phyloP scores from a whole-genome alignment of 2,888 invertebrate species.

The Myopa testacea region DNA sequence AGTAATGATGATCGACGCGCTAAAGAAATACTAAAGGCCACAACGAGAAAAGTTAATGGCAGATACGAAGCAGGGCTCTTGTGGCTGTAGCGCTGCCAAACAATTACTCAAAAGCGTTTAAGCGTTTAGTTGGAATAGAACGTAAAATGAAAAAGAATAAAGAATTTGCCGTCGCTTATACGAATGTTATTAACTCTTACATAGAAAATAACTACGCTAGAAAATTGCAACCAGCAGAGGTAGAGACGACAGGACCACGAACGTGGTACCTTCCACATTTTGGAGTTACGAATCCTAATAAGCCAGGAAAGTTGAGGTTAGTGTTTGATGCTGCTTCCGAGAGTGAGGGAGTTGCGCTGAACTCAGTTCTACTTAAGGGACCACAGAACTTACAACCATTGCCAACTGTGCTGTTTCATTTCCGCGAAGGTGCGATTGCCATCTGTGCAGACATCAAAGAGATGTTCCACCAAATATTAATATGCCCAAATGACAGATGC shows the following conservation, averaged over 20 bases:
- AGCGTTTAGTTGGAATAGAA: conserved; percentile 38
- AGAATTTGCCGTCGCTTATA: conserved; percentile 32
- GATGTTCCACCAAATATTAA: conserved; percentile 46
- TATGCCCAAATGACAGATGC: conserved; percentile 45
- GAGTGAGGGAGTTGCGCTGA: background rate
- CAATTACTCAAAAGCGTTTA: conserved; percentile 40
- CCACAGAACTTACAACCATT: conserved; percentile 46
- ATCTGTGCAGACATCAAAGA: conserved; percentile 56
- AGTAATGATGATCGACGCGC: background rate
- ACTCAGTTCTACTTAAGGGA: background rate
- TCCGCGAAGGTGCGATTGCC: conserved; percentile 57
- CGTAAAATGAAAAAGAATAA: conserved; percentile 36
- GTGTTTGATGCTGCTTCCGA: background rate
- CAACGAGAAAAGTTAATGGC: background rate
- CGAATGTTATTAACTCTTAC: conserved; percentile 33
- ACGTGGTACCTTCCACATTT: conserved; percentile 57
- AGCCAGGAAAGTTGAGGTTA: background rate
- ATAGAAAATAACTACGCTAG: conserved; percentile 35
- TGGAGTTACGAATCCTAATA: conserved; percentile 27
- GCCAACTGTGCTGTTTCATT: conserved; percentile 58
- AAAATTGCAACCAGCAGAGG: background rate
- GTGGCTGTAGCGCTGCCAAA: conserved; percentile 40
- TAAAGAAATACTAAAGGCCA: background rate
- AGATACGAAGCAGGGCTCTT: conserved; percentile 38
- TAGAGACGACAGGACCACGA: background rate